Conservation (phyloP, 2,888 invertebrate species). For the Brachyopa scutellaris region DNA sequence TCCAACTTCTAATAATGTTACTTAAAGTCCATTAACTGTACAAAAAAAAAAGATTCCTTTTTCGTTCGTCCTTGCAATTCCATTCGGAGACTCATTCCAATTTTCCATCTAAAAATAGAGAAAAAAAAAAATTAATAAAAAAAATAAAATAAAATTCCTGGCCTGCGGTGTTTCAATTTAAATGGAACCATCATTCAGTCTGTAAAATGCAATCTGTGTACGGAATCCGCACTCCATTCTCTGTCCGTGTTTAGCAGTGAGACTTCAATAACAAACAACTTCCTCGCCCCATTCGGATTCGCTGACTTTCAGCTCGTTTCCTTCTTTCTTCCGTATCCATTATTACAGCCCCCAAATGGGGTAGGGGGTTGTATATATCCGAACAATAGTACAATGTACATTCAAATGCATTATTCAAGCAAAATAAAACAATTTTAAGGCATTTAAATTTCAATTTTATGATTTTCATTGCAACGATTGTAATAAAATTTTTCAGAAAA, state of each 20-base stretch:
- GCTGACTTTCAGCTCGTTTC: slow-evolving; percentile 38
- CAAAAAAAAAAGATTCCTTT: not conserved
- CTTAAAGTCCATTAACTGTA: slow-evolving; percentile 41
- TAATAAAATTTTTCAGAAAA: slow-evolving; percentile 38
- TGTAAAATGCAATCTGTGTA: slow-evolving; percentile 46
- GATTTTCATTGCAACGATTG: slow-evolving; percentile 59
- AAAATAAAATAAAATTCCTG: not conserved
- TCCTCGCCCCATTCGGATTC: no score
- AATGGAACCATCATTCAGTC: slow-evolving; percentile 55
- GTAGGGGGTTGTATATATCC: no score
- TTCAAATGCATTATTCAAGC: slow-evolving; percentile 60
- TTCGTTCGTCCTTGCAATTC: not conserved
- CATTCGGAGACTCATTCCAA: not conserved
- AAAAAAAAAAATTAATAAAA: slow-evolving; percentile 4
- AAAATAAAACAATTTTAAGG: slow-evolving; percentile 63
- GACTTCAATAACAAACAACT: slow-evolving; percentile 60
- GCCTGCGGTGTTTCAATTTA: slow-evolving; percentile 52
- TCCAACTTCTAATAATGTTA: slow-evolving; percentile 8
- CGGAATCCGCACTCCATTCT: slow-evolving; percentile 8
- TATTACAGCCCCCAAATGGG: not conserved
- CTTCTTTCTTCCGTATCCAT: slow-evolving; percentile 28
- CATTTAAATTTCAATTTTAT: slow-evolving; percentile 68
- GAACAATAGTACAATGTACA: not conserved
- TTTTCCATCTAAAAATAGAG: not conserved
- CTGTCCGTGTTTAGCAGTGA: slow-evolving; percentile 15